Conservation (phyloP, 2,888 invertebrate genomes). For the Tineola bisselliella region DNA sequence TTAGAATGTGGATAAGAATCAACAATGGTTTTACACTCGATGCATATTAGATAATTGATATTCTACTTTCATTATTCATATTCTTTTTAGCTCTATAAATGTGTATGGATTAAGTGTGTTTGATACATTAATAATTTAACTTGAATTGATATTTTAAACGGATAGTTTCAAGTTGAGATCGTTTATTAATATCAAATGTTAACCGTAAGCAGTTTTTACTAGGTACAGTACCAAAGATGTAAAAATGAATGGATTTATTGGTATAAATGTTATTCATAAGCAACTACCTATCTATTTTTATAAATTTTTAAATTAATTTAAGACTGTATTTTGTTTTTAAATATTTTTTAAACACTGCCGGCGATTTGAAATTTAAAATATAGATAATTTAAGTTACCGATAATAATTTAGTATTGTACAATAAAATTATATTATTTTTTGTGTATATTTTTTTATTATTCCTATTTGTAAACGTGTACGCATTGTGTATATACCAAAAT, state of each 20-base stretch:
- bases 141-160: too few relatives aligned
- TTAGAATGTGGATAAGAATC: too few relatives aligned
- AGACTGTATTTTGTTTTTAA: background rate
- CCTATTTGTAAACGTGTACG: too few relatives aligned
- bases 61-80: too few relatives aligned
- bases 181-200: background rate
- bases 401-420: background rate
- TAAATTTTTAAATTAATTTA: background rate
- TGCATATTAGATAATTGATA: too few relatives aligned
- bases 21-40: too few relatives aligned
- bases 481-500: too few relatives aligned
- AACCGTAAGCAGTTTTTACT: constrained; percentile 25
- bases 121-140: too few relatives aligned
- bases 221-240: constrained; percentile 65
- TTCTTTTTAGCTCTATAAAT: too few relatives aligned
- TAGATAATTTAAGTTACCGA: background rate
- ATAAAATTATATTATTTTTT: background rate
- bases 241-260: constrained; percentile 49
- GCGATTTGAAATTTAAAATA: background rate
- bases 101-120: too few relatives aligned
- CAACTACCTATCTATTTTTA: too few relatives aligned
- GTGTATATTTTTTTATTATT: background rate
- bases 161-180: too few relatives aligned
- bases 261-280: constrained; percentile 24
- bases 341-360: background rate